Conservation (phyloP, 1,140 invertebrate genomes). For the Chrysoperla carnea region DNA sequence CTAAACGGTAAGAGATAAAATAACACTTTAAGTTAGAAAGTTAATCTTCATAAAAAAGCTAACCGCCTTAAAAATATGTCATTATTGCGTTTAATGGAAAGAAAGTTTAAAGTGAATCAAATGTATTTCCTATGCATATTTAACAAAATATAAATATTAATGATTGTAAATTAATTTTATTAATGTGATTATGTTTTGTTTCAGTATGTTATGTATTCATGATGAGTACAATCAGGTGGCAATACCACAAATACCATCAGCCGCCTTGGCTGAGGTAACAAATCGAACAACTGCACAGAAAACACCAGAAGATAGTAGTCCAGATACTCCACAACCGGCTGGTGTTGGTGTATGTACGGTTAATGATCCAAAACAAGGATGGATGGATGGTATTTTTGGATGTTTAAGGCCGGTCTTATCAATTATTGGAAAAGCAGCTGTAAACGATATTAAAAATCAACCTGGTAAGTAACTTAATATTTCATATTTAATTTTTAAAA, state of each 20-base stretch:
- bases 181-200: constrained; percentile 15
- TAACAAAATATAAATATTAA: too few relatives aligned
- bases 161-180: too few relatives aligned
- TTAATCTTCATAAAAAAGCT: too few relatives aligned
- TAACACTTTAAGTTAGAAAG: too few relatives aligned
- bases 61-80: too few relatives aligned
- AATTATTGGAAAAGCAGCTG: constrained; percentile 62
- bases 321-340: constrained; percentile 4
- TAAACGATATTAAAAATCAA: constrained; percentile 44
- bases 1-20: too few relatives aligned
- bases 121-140: too few relatives aligned
- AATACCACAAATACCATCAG: constrained; percentile 13
- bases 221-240: constrained; percentile 39
- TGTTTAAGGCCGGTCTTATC: constrained; percentile 73
- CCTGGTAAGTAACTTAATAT: constrained; percentile 19
- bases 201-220: constrained; percentile 46
- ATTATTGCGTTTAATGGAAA: too few relatives aligned
- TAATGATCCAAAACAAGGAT: constrained; percentile 38
- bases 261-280: constrained; percentile 18
- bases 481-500: neutral
- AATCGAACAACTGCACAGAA: constrained; percentile 2
- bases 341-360: constrained; percentile 11
- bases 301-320: constrained; percentile 11
- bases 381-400: constrained; percentile 68
- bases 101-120: too few relatives aligned